A percentile compares a stretch with the other conserved stretches of the same genome.
Evolutionary conservation across 2,113 vertebrate genomes (phyloP).

Genomic region (Pseudolaguvia tuberculata): DNA sequence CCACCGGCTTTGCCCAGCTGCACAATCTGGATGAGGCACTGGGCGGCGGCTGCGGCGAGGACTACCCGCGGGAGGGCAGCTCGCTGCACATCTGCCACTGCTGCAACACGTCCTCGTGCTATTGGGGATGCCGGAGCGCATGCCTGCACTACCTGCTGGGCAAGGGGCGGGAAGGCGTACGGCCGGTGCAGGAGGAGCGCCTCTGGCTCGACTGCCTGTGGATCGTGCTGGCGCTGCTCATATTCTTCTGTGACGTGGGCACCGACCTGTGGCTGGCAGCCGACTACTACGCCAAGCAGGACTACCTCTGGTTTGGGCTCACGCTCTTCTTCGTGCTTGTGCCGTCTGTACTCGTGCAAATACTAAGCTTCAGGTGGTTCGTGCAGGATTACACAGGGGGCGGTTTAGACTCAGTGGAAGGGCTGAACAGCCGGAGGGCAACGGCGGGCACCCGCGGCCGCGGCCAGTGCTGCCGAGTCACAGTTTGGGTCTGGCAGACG

Average conservation of each 20-base stretch:
- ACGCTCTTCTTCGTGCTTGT: conserved; percentile 95
- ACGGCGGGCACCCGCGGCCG: conserved; percentile 66
- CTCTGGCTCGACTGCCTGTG: conserved; percentile 97
- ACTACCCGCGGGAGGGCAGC: conserved; percentile 79
- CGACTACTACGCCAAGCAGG: conserved; percentile 87
- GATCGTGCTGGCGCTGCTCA: conserved; percentile 89
- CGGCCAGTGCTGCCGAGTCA: conserved; percentile 83
- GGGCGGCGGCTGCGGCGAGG: conserved; percentile 73
- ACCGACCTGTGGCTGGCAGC: conserved; percentile 94
- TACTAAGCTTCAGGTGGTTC: conserved; percentile 99
- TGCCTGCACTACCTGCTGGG: conserved; percentile 85
- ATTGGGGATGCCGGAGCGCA: conserved; percentile 94
- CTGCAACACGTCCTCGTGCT: conserved; percentile 95
- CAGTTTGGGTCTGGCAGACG: conserved; percentile 94
- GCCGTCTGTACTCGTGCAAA: conserved; percentile 96
- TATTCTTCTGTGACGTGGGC: conserved; percentile 96
- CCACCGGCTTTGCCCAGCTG: conserved; percentile 92
- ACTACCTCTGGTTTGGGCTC: conserved; percentile 88
- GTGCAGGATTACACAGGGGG: conserved; percentile 96
- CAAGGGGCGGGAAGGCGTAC: conserved; percentile 62
- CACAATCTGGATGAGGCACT: conserved; percentile 92
- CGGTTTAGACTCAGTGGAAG: conserved; percentile 91
- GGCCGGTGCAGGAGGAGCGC: conserved; percentile 73
- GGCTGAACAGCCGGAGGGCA: conserved; percentile 82
- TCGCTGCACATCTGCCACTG: conserved; percentile 95